Percentiles rank a stretch among this genome's conserved stretches.
phyloP scores from a whole-genome alignment of 2,113 vertebrate species.

The Amia ocellicauda region DNA sequence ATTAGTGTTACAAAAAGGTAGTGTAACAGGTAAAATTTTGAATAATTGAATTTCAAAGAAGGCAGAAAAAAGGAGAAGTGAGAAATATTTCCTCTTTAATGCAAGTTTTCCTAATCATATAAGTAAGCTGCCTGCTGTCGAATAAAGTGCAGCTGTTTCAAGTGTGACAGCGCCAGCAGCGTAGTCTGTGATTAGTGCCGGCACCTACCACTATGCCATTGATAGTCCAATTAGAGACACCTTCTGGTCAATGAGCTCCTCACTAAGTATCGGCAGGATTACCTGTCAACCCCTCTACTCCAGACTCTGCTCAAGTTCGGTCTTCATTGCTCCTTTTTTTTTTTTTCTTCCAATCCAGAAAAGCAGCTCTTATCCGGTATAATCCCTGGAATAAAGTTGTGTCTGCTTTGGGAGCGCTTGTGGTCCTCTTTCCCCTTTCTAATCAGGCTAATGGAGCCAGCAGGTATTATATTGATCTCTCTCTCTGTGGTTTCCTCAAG shows the following conservation, averaged over 20 bases:
- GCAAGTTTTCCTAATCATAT: slow-evolving; percentile 2
- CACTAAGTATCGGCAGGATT: slow-evolving; percentile 69
- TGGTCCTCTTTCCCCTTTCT: slow-evolving; percentile 68
- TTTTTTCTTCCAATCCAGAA: slow-evolving; percentile 64
- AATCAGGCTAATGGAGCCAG: slow-evolving; percentile 90
- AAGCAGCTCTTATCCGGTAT: slow-evolving; percentile 70
- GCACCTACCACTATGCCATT: slow-evolving; percentile 67
- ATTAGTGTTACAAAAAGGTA: too few species aligned
- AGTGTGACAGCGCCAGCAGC: slow-evolving; percentile 7
- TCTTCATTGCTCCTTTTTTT: slow-evolving; percentile 58
- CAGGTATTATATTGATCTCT: slow-evolving; percentile 86
- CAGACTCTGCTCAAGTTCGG: slow-evolving; percentile 64
- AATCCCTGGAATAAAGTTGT: slow-evolving; percentile 84
- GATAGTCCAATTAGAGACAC: slow-evolving; percentile 74
- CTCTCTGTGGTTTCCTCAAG: slow-evolving; percentile 72
- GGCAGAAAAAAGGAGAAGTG: too few species aligned
- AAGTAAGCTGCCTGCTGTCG: slow-evolving; percentile 1
- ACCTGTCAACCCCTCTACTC: slow-evolving; percentile 76
- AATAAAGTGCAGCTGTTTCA: neutral
- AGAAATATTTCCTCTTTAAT: neutral
- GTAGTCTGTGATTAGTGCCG: slow-evolving; percentile 54
- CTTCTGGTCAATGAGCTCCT: slow-evolving; percentile 67
- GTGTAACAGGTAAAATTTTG: too few species aligned
- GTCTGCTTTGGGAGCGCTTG: slow-evolving; percentile 68
- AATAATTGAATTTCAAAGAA: too few species aligned